Evolutionary conservation across 2,888 invertebrate species (phyloP).

Genomic region (Byasa hedistus): DNA sequence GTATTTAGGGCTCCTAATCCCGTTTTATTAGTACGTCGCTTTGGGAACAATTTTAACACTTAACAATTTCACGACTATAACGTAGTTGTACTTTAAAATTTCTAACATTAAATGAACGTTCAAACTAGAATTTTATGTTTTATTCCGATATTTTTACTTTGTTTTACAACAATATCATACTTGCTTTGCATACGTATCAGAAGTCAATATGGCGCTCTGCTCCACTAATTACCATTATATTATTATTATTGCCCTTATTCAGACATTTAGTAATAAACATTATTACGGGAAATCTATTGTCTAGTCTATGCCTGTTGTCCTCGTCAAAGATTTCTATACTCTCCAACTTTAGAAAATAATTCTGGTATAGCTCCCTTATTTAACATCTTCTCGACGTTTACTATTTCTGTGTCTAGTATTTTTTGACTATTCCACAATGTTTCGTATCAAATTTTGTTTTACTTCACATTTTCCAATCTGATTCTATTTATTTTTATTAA

Average conservation of each 20-base stretch:
- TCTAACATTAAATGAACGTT: background rate
- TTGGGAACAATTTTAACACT: conserved; percentile 4
- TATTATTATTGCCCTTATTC: background rate
- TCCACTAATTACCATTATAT: background rate
- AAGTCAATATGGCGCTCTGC: conserved; percentile 6
- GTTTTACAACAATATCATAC: background rate
- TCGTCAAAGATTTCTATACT: too few relatives aligned
- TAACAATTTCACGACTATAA: background rate
- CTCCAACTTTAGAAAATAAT: too few relatives aligned
- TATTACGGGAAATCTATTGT: too few relatives aligned
- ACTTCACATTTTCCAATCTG: too few relatives aligned
- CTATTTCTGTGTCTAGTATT: too few relatives aligned
- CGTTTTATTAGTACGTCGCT: conserved; percentile 7
- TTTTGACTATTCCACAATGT: too few relatives aligned
- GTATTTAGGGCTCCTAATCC: conserved; percentile 27
- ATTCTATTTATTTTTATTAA: too few relatives aligned
- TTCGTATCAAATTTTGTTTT: too few relatives aligned
- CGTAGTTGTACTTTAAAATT: background rate
- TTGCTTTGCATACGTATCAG: conserved; percentile 4
- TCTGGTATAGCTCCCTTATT: too few relatives aligned
- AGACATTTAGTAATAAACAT: too few relatives aligned
- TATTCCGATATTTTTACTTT: background rate
- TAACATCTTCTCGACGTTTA: too few relatives aligned
- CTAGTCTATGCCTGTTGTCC: too few relatives aligned
- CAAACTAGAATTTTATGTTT: background rate